A percentile compares a stretch with the other conserved stretches of the same genome.
Conservation (phyloP, 2,797 vertebrate species). For the Leptatherina wallacei region DNA sequence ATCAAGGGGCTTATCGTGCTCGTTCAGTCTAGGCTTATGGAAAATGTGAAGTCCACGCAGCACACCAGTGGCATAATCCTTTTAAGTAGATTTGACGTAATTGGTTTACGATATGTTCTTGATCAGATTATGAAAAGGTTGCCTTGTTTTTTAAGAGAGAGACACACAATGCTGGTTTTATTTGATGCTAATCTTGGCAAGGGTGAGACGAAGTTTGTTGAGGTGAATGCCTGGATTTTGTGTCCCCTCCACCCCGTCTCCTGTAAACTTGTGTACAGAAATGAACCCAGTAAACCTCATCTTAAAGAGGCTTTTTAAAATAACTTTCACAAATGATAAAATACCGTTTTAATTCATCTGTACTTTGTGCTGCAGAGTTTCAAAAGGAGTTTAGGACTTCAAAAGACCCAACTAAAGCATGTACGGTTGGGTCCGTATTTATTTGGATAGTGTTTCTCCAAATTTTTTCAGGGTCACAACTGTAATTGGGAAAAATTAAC, state of each 20-base stretch:
- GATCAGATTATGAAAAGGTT: constrained; percentile 82
- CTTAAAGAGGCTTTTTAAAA: constrained; percentile 2
- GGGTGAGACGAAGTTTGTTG: constrained; percentile 54
- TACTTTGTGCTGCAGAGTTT: not conserved
- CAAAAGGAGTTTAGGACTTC: not conserved
- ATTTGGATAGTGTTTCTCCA: too few relatives aligned
- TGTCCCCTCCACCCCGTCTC: not conserved
- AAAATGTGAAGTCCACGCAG: constrained; percentile 57
- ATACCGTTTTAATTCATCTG: not conserved
- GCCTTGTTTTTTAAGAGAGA: constrained; percentile 67
- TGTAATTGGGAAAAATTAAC: too few relatives aligned
- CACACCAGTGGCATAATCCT: constrained; percentile 76
- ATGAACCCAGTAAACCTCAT: constrained; percentile 7
- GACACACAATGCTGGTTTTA: constrained; percentile 83
- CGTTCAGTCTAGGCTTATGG: constrained; percentile 53
- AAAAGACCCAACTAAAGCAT: not conserved
- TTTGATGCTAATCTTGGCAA: constrained; percentile 76
- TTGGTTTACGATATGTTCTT: constrained; percentile 80
- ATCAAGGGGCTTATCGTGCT: constrained; percentile 61
- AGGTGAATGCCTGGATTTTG: constrained; percentile 28
- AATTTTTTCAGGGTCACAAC: too few relatives aligned
- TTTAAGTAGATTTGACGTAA: constrained; percentile 85
- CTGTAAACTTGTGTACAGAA: not conserved
- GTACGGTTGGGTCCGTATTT: not conserved
- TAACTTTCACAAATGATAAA: constrained; percentile 1